These are phyloP conservation scores for Fulmarus glacialis DNA, from an alignment of 2,113 vertebrate genomes.

Conservation along the genomic window DNA sequence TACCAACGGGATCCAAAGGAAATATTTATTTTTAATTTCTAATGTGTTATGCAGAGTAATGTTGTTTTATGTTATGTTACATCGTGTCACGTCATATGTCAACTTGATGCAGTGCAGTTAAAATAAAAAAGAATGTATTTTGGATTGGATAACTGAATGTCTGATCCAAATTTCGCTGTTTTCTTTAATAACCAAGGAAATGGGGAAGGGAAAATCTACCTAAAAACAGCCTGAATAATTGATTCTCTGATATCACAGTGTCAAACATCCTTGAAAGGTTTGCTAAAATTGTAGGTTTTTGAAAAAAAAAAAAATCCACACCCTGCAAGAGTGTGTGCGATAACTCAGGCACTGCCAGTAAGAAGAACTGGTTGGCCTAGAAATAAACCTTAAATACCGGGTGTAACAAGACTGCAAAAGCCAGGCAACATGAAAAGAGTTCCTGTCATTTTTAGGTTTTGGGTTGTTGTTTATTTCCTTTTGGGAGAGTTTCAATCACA, in stretches of 20 bases:
- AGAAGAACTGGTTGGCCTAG: neutral
- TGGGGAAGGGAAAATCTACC: neutral
- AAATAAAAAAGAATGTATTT: conserved; percentile 42
- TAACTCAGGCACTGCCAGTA: neutral
- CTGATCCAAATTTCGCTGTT: neutral
- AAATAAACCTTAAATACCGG: conserved; percentile 28
- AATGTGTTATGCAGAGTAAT: conserved; percentile 17
- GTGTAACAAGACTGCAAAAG: neutral
- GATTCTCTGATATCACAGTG: neutral
- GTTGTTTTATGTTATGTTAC: conserved; percentile 28
- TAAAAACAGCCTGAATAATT: neutral
- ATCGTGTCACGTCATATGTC: conserved; percentile 25
- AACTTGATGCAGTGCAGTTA: conserved; percentile 18
- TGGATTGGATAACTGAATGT: conserved; percentile 24
- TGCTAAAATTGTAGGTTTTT: neutral
- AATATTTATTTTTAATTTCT: conserved; percentile 59
- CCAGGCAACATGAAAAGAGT: neutral
- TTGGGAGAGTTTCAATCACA: neutral
- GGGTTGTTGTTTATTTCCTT: neutral
- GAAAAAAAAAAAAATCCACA: neutral
- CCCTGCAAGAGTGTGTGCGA: neutral
- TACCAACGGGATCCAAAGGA: neutral
- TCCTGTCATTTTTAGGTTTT: conserved; percentile 6
- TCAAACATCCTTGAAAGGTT: neutral
- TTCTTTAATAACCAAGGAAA: conserved; percentile 52